Percentiles rank a stretch among this genome's conserved stretches.
phyloP scores from a whole-genome alignment of 1,140 invertebrate species.

The Calliopsis andreniformis region DNA sequence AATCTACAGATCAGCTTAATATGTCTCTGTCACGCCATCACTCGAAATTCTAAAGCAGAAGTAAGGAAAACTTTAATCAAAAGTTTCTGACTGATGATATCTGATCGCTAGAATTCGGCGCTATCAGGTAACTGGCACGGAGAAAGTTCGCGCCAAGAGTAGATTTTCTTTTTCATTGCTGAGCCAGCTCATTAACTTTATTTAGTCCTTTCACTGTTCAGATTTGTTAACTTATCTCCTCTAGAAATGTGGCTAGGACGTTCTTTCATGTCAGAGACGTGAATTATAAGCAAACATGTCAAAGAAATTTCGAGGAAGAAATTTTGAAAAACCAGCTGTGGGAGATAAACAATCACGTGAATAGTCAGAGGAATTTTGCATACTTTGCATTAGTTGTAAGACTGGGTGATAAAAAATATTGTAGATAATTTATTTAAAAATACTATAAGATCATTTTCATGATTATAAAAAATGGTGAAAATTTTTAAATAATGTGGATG shows the following conservation, averaged over 20 bases:
- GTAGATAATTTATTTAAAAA: no score
- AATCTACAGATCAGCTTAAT: background rate
- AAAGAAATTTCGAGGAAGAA: background rate
- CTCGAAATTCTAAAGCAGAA: background rate
- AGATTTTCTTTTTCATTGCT: background rate
- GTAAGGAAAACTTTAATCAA: no score
- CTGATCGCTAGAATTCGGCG: background rate
- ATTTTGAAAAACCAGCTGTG: background rate
- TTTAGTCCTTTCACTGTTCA: constrained; percentile 39
- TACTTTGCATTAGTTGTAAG: no score
- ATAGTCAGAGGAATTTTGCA: background rate
- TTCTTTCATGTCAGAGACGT: background rate
- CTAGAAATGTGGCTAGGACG: background rate
- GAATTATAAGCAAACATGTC: background rate
- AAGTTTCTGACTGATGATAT: no score
- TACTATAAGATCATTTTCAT: no score
- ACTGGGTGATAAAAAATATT: no score
- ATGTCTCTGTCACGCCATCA: background rate
- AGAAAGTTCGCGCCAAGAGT: constrained; percentile 19
- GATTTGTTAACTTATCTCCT: constrained; percentile 4
- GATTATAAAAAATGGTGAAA: no score
- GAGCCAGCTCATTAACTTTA: background rate
- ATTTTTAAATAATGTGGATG: no score
- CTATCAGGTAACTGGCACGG: background rate
- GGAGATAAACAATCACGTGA: background rate